Evolutionary conservation across 2,888 invertebrate species (phyloP).

Genomic region (Folsomia candida): DNA sequence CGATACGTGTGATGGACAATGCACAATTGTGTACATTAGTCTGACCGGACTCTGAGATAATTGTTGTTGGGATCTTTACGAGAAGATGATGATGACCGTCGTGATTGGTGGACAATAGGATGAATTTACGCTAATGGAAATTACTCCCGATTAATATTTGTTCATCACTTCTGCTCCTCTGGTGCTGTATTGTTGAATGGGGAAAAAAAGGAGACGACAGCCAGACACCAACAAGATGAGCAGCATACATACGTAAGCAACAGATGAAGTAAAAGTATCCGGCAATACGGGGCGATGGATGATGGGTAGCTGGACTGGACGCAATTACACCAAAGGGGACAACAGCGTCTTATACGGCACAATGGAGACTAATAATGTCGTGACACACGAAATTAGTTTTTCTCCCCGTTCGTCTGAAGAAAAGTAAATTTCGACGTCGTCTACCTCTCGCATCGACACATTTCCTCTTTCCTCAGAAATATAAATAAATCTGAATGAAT

Average conservation of each 20-base stretch:
- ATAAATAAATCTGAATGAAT: not conserved
- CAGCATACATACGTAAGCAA: slow-evolving; percentile 9
- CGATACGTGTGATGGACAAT: too few relatives aligned
- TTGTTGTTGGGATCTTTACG: too few relatives aligned
- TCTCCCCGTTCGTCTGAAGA: not conserved
- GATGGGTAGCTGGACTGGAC: not conserved
- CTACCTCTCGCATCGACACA: too few relatives aligned
- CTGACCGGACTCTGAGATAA: too few relatives aligned
- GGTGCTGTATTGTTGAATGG: too few relatives aligned
- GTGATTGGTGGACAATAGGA: not conserved
- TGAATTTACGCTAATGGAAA: not conserved
- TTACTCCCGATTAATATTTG: not conserved
- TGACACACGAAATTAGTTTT: slow-evolving; percentile 13
- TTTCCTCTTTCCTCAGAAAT: too few relatives aligned
- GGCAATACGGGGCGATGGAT: too few relatives aligned
- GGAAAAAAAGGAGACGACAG: too few relatives aligned
- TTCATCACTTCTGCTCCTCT: not conserved
- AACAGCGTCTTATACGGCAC: not conserved
- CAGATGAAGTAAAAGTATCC: slow-evolving; percentile 30
- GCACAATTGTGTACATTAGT: too few relatives aligned
- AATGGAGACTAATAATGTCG: slow-evolving; percentile 19
- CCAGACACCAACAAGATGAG: not conserved
- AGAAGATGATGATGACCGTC: too few relatives aligned
- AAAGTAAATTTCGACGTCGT: not conserved
- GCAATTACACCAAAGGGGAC: not conserved